Conservation (phyloP, 2,113 vertebrate genomes). For the Gorsachius goisagi region DNA sequence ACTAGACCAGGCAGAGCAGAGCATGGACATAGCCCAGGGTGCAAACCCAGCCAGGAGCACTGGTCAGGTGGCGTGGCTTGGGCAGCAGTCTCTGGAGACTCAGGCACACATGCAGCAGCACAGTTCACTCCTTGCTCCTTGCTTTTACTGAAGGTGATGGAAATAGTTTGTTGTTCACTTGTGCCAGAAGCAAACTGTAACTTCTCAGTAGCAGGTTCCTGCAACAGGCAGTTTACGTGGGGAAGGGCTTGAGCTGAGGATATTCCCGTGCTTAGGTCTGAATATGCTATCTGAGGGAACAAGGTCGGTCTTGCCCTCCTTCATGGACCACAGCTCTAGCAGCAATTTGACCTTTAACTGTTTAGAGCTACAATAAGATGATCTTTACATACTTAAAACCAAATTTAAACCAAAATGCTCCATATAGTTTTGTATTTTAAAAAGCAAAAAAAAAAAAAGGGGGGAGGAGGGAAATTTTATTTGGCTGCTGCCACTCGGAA, state of each 20-base stretch:
- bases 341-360: neutral
- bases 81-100: neutral
- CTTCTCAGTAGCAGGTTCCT: neutral
- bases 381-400: neutral
- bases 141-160: neutral
- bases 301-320: neutral
- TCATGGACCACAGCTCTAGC: neutral
- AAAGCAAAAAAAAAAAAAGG: neutral
- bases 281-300: neutral
- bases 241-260: neutral
- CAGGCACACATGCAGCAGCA: neutral
- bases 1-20: neutral
- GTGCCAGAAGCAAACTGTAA: neutral
- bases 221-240: neutral
- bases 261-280: neutral
- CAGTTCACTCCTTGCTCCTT: neutral
- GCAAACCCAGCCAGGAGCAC: neutral
- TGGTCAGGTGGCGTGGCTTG: neutral
- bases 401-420: neutral
- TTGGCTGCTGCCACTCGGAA: slow-evolving; percentile 11
- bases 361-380: neutral
- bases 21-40: neutral
- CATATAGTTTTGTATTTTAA: neutral
- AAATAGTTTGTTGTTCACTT: neutral
- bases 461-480: neutral